Evolutionary conservation across 2,113 vertebrate species (phyloP), one percentile per base, ranked within the genome.

Genomic region (Acrocephalus kingi): DNA sequence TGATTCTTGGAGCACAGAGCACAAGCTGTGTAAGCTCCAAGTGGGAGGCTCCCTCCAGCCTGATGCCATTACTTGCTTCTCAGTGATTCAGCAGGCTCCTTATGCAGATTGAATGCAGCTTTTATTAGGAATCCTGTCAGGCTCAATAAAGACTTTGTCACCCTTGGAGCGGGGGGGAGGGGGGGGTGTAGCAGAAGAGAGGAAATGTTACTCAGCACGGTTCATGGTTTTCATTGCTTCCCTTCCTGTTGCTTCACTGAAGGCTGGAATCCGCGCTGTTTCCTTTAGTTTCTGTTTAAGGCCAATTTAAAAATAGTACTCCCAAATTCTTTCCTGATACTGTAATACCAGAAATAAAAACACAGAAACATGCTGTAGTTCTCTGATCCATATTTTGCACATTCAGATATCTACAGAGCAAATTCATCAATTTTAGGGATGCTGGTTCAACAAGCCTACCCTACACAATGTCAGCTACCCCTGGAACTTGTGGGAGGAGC

Each of bases 251-350:
- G 74, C 95, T 95, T 93, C 91, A 96, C 16, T 28, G 52, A 90
- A 83, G 83, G 64, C 76, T 95, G 94, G 69, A 96, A 93, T 76
- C 76, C 0, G 0, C 3, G 0, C 88, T 7, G 84, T 23, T 95
- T 82, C 82, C 89, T 92, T 91, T 54, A 67, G 22, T 89, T 93
- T 56, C 93, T 33, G n/a, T 86, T 56, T 82, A 87, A 84, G n/a
- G 85, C 93, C 84, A 95, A 55, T 84, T 92, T 90, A 96, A 97
- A 97, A 97, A 96, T 95, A 96, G 93, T 61, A 52, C 87, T 96
- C 90, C 88, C 91, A 82, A 97, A 96, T 96, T 95, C 89, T 77
- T 96, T 97, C 94, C 94, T 31, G 45, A 84, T 96, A 84, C 16
- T 75, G 80, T 95, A 93, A 94, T 48, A 88, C 39, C 23, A 91